Conservation (phyloP, 2,797 vertebrate species). For the Onychomys torridus region DNA sequence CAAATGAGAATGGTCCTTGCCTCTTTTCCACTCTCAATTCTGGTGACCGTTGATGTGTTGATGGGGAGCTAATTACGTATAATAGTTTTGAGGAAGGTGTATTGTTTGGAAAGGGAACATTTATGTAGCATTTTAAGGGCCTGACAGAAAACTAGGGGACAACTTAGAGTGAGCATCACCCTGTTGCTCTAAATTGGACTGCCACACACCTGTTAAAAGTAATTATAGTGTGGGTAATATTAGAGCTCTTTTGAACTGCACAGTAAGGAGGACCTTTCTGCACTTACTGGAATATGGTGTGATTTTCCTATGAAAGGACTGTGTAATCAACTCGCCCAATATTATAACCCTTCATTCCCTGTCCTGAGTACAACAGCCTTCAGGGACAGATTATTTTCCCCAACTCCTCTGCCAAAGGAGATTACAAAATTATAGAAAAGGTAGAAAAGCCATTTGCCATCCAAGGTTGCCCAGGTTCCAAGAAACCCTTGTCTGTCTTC, state of each 20-base stretch:
- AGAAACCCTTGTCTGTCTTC: constrained; percentile 77
- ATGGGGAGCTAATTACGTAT: neutral
- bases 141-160: constrained; percentile 40
- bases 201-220: constrained; percentile 8
- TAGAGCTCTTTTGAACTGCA: neutral
- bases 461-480: constrained; percentile 83
- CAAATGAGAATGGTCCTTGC: neutral
- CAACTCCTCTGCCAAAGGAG: neutral
- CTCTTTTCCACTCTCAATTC: neutral
- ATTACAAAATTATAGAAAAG: constrained; percentile 84
- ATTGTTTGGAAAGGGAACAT: constrained; percentile 7
- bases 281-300: constrained; percentile 12
- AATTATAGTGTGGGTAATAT: constrained; percentile 55
- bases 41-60: neutral
- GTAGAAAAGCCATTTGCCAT: constrained; percentile 80
- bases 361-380: neutral
- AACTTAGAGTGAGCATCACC: neutral
- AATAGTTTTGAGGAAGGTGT: neutral
- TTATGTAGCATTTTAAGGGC: constrained; percentile 21
- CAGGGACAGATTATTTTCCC: constrained; percentile 17
- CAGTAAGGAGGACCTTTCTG: neutral
- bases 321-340: neutral
- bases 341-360: neutral
- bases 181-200: neutral
- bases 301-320: constrained; percentile 56